Evolutionary conservation across 2,797 vertebrate species (phyloP).

Genomic region (Menidia menidia): DNA sequence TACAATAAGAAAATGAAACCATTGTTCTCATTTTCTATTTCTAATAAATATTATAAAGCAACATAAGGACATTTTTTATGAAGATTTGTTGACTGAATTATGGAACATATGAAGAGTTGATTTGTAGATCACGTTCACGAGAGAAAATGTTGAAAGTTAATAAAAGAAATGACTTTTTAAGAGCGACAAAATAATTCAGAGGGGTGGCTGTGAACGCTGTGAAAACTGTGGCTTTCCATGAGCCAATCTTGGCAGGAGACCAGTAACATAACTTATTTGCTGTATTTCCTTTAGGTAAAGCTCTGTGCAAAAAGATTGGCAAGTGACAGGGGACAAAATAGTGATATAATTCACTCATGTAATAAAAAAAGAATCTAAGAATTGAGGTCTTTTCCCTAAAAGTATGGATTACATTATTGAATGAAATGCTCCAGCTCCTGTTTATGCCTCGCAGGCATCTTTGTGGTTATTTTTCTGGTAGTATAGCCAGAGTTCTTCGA

Average conservation of each 20-base stretch:
- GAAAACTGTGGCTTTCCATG: conserved; percentile 11
- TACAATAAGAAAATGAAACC: no score
- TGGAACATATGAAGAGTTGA: neutral
- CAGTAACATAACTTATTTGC: conserved; percentile 57
- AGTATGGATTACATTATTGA: conserved; percentile 85
- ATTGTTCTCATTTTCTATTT: conserved; percentile 2
- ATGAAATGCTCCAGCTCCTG: conserved; percentile 84
- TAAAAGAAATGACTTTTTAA: neutral
- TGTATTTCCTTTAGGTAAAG: conserved; percentile 47
- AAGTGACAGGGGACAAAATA: conserved; percentile 67
- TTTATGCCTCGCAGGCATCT: conserved; percentile 84
- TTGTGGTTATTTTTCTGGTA: conserved; percentile 78
- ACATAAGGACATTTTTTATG: no score
- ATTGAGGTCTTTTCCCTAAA: conserved; percentile 82
- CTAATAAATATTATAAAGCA: no score
- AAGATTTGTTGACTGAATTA: no score
- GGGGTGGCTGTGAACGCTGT: neutral
- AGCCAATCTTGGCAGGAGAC: conserved; percentile 52
- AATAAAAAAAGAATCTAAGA: conserved; percentile 80
- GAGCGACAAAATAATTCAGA: neutral
- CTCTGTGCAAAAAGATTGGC: conserved; percentile 68
- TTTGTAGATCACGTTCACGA: neutral
- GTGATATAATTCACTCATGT: conserved; percentile 68
- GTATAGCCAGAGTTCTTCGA: conserved; percentile 61
- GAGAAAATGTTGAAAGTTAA: neutral